These are phyloP conservation scores for Lampropteryx suffumata DNA, from an alignment of 2,888 invertebrate genomes.

Conservation along the genomic window DNA sequence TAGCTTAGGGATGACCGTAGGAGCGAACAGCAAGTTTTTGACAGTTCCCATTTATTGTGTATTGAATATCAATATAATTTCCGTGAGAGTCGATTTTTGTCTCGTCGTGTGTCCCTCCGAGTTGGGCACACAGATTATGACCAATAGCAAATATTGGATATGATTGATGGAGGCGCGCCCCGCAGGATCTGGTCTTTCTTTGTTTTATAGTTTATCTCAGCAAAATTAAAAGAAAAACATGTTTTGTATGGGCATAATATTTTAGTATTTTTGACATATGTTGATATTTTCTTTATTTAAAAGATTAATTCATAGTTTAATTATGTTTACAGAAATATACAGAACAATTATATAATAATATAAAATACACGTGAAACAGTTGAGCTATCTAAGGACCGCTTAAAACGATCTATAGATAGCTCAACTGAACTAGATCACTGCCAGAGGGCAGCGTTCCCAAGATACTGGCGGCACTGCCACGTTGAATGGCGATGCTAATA, in stretches of 20 bases:
- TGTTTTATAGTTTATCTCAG: conserved; percentile 36
- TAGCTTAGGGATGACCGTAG: conserved; percentile 83
- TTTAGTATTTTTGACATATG: no score
- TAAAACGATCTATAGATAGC: no score
- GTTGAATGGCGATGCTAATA: no score
- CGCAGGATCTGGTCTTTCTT: conserved; percentile 53
- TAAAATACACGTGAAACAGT: no score
- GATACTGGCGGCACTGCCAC: no score
- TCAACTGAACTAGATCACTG: no score
- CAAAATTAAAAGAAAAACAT: conserved; percentile 20
- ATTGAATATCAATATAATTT: conserved; percentile 84
- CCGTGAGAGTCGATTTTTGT: conserved; percentile 81
- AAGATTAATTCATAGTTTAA: no score
- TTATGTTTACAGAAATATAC: no score
- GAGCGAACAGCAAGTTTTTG: conserved; percentile 83
- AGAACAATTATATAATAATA: no score
- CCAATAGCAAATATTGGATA: conserved; percentile 77
- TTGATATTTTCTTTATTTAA: no score
- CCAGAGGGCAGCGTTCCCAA: no score
- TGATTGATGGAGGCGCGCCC: conserved; percentile 70
- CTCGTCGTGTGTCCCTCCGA: conserved; percentile 71
- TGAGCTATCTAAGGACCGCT: no score
- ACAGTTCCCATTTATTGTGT: conserved; percentile 82
- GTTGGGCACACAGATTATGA: conserved; percentile 78
- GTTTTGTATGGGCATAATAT: conserved; percentile 1